phyloP scores from a whole-genome alignment of 2,797 vertebrate genomes.

The Echiichthys vipera region DNA sequence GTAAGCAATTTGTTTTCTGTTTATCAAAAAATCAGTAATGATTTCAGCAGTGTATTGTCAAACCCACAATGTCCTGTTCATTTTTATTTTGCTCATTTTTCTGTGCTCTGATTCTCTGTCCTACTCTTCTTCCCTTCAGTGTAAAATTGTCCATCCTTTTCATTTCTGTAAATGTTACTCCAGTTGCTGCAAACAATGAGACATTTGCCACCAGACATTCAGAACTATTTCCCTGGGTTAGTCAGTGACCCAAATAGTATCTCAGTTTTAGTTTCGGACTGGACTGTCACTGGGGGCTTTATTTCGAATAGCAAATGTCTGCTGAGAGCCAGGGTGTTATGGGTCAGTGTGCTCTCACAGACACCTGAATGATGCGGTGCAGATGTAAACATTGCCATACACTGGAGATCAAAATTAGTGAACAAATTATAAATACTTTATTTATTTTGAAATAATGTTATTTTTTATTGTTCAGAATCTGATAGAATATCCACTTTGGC shows the following conservation, averaged over 20 bases:
- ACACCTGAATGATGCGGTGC: slow-evolving; percentile 3
- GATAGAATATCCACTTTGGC: too few species aligned
- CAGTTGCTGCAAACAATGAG: slow-evolving; percentile 32
- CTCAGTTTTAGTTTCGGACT: slow-evolving; percentile 32
- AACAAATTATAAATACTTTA: too few species aligned
- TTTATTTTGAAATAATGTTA: too few species aligned
- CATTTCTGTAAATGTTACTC: slow-evolving; percentile 13
- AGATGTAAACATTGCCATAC: slow-evolving; percentile 32
- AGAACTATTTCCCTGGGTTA: slow-evolving; percentile 18
- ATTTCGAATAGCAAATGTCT: slow-evolving; percentile 29
- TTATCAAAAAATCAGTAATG: too few species aligned
- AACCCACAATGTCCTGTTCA: too few species aligned
- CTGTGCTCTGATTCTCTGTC: not conserved
- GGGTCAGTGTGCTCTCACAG: not conserved
- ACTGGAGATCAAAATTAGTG: too few species aligned
- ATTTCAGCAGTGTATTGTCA: too few species aligned
- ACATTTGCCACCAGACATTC: slow-evolving; percentile 17
- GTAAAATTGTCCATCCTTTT: slow-evolving; percentile 3
- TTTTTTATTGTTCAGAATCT: too few species aligned
- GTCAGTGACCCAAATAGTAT: slow-evolving; percentile 18
- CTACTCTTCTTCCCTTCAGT: slow-evolving; percentile 5
- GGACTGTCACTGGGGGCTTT: slow-evolving; percentile 12
- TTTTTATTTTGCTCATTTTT: not conserved
- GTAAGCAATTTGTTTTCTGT: slow-evolving; percentile 8
- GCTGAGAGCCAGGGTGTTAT: slow-evolving; percentile 14